Conservation (phyloP, 92 coral and sea anemone species). For the Palythoa caribaeorum region DNA sequence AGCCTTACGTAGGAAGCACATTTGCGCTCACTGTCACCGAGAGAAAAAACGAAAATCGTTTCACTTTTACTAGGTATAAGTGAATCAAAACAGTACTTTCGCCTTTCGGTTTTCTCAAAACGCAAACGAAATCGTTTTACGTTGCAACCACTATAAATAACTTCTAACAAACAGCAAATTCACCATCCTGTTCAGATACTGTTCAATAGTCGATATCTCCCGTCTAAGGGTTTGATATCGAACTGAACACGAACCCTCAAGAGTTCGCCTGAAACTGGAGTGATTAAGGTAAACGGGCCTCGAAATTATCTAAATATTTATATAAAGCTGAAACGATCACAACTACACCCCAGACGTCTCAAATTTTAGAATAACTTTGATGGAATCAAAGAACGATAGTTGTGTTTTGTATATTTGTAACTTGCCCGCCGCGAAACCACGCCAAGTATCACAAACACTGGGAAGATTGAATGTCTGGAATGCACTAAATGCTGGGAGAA, state of each 20-base stretch:
- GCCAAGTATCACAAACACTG: constrained; percentile 3
- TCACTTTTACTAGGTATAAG: neutral
- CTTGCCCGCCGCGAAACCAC: constrained; percentile 3
- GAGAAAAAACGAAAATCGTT: neutral
- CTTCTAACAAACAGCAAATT: neutral
- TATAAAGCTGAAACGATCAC: constrained; percentile 9
- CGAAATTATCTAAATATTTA: constrained; percentile 33
- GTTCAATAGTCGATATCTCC: neutral
- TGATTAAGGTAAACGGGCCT: constrained; percentile 8
- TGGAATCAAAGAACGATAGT: neutral
- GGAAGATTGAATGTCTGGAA: constrained; percentile 25
- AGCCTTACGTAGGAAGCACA: neutral
- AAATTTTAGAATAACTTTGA: neutral
- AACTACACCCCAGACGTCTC: neutral
- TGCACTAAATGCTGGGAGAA: constrained; percentile 1
- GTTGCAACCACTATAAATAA: neutral
- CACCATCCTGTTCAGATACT: constrained; percentile 19
- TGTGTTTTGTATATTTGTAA: neutral
- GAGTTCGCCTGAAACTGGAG: neutral
- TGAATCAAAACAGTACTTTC: neutral
- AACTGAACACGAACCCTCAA: neutral
- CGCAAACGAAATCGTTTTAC: neutral
- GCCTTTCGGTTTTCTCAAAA: neutral
- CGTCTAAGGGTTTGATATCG: constrained; percentile 6
- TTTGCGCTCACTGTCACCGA: neutral